phyloP scores from a whole-genome alignment of 2,113 vertebrate species.

The Ceratotherium simum region DNA sequence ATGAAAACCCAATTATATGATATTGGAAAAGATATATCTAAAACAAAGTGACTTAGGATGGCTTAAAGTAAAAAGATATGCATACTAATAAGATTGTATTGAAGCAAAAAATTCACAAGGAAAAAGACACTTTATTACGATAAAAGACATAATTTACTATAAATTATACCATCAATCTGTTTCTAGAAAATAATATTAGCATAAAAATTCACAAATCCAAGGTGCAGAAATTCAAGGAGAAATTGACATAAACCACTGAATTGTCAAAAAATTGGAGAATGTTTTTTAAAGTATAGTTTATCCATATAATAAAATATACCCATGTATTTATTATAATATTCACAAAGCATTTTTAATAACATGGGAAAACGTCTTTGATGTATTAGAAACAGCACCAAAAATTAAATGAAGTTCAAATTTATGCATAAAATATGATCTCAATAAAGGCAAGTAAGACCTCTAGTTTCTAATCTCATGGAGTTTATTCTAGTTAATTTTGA shows the following conservation, averaged over 20 bases:
- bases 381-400: not conserved
- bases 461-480: not conserved
- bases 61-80: not conserved
- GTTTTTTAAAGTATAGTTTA: not conserved
- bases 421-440: not conserved
- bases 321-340: not conserved
- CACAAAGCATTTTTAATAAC: not conserved
- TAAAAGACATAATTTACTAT: not conserved
- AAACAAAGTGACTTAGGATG: not conserved
- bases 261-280: not conserved
- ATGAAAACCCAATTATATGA: not conserved
- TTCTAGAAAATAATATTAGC: not conserved
- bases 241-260: not conserved
- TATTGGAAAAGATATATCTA: not conserved
- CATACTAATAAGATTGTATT: not conserved
- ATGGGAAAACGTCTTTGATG: not conserved
- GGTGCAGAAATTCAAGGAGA: not conserved
- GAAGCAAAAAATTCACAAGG: not conserved
- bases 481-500: not conserved
- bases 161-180: not conserved
- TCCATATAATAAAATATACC: not conserved
- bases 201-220: not conserved
- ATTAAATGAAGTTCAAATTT: not conserved
- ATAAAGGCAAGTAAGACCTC: not conserved
- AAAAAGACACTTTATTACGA: not conserved